These are phyloP conservation scores for Sinonovacula constricta DNA, from an alignment of 1,140 invertebrate genomes.

Conservation along the genomic window DNA sequence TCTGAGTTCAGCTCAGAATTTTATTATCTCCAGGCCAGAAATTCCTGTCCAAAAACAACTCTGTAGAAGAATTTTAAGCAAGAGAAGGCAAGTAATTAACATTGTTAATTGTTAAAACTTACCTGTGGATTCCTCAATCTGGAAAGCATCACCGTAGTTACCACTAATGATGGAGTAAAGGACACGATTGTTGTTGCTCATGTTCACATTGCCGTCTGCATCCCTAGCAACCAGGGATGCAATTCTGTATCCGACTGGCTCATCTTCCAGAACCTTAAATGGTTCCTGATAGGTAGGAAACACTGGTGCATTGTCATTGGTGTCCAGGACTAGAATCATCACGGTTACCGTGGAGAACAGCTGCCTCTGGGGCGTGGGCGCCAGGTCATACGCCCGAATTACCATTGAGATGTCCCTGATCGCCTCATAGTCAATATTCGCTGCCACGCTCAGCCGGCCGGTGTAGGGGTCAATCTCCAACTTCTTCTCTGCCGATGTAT, in stretches of 20 bases:
- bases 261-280: slow-evolving; percentile 80
- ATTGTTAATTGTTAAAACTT: no score
- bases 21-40: no score
- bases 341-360: slow-evolving; percentile 89
- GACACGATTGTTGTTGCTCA: slow-evolving; percentile 88
- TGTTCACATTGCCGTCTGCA: slow-evolving; percentile 89
- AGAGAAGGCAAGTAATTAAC: no score
- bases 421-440: slow-evolving; percentile 90
- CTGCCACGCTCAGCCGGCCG: slow-evolving; percentile 87
- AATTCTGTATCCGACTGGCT: slow-evolving; percentile 83
- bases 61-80: no score
- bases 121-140: no score
- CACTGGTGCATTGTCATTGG: slow-evolving; percentile 87
- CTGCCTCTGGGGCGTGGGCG: slow-evolving; percentile 84
- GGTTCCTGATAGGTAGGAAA: slow-evolving; percentile 66
- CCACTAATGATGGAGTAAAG: slow-evolving; percentile 85
- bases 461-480: slow-evolving; percentile 90
- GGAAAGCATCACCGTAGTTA: slow-evolving; percentile 89
- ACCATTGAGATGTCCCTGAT: slow-evolving; percentile 88
- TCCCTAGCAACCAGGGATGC: slow-evolving; percentile 91
- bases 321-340: slow-evolving; percentile 87
- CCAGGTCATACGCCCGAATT: slow-evolving; percentile 90
- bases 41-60: no score
- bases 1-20: no score
- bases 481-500: slow-evolving; percentile 80